These are phyloP conservation scores for Agelaius phoeniceus DNA, from an alignment of 2,113 vertebrate species.

Conservation along the genomic window DNA sequence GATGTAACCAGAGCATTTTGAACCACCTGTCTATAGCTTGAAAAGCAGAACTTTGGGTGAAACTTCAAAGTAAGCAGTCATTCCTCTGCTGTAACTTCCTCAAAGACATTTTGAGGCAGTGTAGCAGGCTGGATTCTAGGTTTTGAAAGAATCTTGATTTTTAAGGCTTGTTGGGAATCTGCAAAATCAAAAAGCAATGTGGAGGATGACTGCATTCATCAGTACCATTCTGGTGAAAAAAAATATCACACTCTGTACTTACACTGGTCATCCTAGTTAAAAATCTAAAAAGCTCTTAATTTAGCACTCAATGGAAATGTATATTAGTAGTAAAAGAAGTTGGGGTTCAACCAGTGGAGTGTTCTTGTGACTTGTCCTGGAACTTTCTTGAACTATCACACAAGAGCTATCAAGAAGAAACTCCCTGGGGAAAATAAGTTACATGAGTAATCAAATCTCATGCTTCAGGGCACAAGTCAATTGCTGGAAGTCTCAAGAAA, in stretches of 20 bases:
- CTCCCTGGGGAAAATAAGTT: slow-evolving; percentile 6
- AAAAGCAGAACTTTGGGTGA: not conserved
- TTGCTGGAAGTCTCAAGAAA: slow-evolving; percentile 62
- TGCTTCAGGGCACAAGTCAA: slow-evolving; percentile 49
- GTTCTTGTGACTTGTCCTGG: not conserved
- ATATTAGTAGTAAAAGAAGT: not conserved
- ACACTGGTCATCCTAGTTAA: not conserved
- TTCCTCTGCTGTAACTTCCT: not conserved
- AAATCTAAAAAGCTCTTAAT: not conserved
- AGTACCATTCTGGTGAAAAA: not conserved
- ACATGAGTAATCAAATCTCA: slow-evolving; percentile 53
- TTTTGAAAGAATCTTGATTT: not conserved
- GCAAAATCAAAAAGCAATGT: not conserved
- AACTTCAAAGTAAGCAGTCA: not conserved
- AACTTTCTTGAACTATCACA: not conserved
- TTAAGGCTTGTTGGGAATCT: not conserved
- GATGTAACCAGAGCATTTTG: not conserved
- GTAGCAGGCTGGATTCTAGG: not conserved
- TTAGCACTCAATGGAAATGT: not conserved
- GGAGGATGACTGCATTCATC: not conserved
- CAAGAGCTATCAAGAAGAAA: not conserved
- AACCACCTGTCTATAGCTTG: not conserved
- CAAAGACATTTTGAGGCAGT: not conserved
- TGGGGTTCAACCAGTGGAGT: not conserved
- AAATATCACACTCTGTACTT: not conserved